Evolutionary conservation across 2,888 invertebrate species (phyloP), one percentile per base, ranked within the genome.

Genomic region (Epinotia brunnichana): DNA sequence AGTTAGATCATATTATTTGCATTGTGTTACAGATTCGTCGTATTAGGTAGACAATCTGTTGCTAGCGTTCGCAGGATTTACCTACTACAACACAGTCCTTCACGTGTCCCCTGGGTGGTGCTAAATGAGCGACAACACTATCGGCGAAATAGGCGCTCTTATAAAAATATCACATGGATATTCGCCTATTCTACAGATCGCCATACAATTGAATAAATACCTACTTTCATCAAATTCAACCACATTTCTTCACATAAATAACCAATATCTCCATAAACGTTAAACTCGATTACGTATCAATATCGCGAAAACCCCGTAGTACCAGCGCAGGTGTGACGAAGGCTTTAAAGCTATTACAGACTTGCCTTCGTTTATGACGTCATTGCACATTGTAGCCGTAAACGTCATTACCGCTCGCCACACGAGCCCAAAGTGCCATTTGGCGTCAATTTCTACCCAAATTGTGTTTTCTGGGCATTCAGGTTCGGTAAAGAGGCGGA

Each of bases 331-430:
- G 86, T 86, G 82, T 83, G 79, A 81, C 77, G 77, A 76, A 75
- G 79, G 78, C 83, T 80, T 66, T 73, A 63, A 59, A 41, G 73
- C 63, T 39, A 69, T 73, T 69, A 69, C 77, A 79, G 82, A 59
- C 82, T 80, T 78, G 77, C 80, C 81, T 82, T 80, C 81, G 77
- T 85, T 87, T 86, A 87, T 87, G 86, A 85, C 86, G 84, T 87
- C 86, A 88, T 88, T 87, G 84, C 83, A 80, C 86, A 88, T 88
- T 87, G 84, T 83, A 80, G 79, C 81, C 76, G 81, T 84, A 83
- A 88, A 86, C 86, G 85, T 88, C 88, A 87, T 90, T 90, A 89
- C 83, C 74, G 78, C 78, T 78, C 80, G 80, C 81, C 83, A 83
- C 19, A n/a, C 51, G 15, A 29, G 66, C 71, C 66, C 41, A 35